Base-by-base conservation (phyloP, 2,113 vertebrate species). In the Balaenoptera acutorostrata region DNA sequence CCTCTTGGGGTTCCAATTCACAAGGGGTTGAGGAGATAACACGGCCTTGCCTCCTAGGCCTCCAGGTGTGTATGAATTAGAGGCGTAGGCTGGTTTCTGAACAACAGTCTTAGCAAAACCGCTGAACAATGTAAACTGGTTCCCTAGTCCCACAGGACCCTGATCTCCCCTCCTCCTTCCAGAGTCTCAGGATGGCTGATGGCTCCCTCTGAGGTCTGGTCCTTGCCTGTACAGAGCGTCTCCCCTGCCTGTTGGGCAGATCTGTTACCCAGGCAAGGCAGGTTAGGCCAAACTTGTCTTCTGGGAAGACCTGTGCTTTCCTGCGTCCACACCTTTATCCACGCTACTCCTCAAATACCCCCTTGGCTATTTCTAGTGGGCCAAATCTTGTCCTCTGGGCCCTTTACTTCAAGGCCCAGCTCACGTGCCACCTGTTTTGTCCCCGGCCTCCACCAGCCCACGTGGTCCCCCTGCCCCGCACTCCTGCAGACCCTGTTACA, bases 81-180 rank as follows among this genome's bases (percentile, higher is more conserved):
- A 55, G 21, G 27, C 18, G 3, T 6, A 49, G 25, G 27, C 29
- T 1, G 3, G 10, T 33, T 14, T 31, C 29, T 5, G 52, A 49
- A 52, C 8, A 13, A 20, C 36, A 71, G 44, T 90, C 61, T 84
- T 59, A 49, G 88, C 41, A 49, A 75, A 66, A 81, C 61, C 90
- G 44, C 41, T 11, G 27, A 55, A 20, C 31, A 4, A 3, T 0
- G 2, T 4, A 11, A 36, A n/a, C 33, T 2, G 15, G 61, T 4
- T 59, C 57, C 77, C 20, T 11, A 6, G n/a, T 1, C 64, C 75
- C 69, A 18, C 0, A 5, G 31, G 25, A 44, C 23, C 27, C 25
- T 21, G 17, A 20, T 23, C 31, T 75, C 57, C 44, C n/a, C 14
- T 75, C 44, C 33, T 59, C n/a, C 49, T 29, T 68, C 59, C 52